Base-by-base conservation (phyloP, 2,888 invertebrate genomes). In the Meteorus colon region DNA sequence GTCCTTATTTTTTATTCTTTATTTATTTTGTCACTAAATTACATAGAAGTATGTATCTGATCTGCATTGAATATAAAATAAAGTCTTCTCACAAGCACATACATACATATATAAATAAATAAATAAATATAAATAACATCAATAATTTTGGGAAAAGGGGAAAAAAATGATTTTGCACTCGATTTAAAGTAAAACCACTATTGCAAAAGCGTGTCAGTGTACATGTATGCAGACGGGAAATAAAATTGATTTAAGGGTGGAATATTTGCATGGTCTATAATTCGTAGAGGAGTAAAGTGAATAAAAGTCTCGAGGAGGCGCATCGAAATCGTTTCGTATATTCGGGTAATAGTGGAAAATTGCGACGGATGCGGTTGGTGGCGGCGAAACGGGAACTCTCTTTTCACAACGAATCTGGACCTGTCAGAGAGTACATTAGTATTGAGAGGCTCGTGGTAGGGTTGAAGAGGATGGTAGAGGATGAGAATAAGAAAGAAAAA, bases 361-460 rank as follows among this genome's bases (percentile, higher is more conserved):
- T 19, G 55, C 8, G 55, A 16, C n/a, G 48, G 48, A 14, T n/a
- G 48, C n/a, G 8, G 48, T 55, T 34, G 55, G 19, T 55, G 24
- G 8, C 8, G 19, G 55, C 6, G n/a, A 55, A 10, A 55, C 59
- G 63, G 27, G 31, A 45, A 48, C 59, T 66, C 63, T 41, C 69
- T 74, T 51, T 45, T 72, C 63, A 72, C 72, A 66, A 41, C 67
- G 76, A 76, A 76, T 76, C 72, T 72, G 62, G 72, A 76, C 67
- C 76, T 76, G 72, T 76, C 76, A 72, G 71, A 75, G 48, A 66
- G 72, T 76, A 71, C 76, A 76, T 72, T 73, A 72, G 67, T 72
- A 76, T 76, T 76, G 66, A 72, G 66, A 67, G 72, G 34, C 19
- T 34, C 12, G 41, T 8, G n/a, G 65, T 34, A 37, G 37, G 37